Evolutionary conservation across 2,888 invertebrate species (phyloP).

Genomic region (Laothoe populi): DNA sequence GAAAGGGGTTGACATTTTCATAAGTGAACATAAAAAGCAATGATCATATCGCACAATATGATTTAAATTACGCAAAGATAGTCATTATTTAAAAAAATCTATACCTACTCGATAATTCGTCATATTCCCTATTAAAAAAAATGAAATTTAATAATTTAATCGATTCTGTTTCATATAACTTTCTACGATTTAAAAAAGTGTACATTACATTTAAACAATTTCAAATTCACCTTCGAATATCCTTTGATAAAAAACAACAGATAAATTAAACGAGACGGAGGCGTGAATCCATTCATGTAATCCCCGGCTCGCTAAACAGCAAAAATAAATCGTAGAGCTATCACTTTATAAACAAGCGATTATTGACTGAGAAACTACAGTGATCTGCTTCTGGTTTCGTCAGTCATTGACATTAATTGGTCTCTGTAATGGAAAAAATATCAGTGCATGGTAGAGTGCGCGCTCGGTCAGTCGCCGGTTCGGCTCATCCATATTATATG

Average conservation of each 20-base stretch:
- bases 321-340: slow-evolving; percentile 42
- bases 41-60: no score
- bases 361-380: slow-evolving; percentile 62
- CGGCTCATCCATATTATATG: slow-evolving; percentile 37
- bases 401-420: slow-evolving; percentile 78
- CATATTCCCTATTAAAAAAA: no score
- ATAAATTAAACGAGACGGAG: neutral
- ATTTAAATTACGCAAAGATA: no score
- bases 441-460: slow-evolving; percentile 70
- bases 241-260: neutral
- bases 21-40: no score
- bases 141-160: neutral
- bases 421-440: slow-evolving; percentile 65
- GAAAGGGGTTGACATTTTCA: no score
- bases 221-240: neutral
- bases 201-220: neutral
- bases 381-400: slow-evolving; percentile 71
- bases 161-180: neutral
- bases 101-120: no score
- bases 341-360: slow-evolving; percentile 51
- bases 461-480: slow-evolving; percentile 54
- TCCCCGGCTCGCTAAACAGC: neutral
- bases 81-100: no score
- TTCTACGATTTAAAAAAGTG: neutral
- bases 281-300: slow-evolving; percentile 17